Base-by-base conservation (phyloP, 2,113 vertebrate species). In the Cisticola juncidis region DNA sequence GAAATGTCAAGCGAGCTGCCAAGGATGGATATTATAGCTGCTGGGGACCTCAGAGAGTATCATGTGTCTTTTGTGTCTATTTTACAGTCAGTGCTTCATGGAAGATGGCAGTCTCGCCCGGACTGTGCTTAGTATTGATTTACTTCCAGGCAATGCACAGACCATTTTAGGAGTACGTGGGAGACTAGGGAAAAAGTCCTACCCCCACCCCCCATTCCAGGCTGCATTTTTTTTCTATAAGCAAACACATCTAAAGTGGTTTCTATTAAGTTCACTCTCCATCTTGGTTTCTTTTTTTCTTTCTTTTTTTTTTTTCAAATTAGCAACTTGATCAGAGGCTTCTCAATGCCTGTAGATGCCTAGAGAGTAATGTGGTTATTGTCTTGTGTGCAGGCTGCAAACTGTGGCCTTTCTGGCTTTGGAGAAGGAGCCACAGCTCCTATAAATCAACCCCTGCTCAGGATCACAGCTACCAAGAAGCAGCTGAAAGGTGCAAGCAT, bases 1-100 rank as follows among this genome's bases (percentile, higher is more conserved):
- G 98, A 99, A 98, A 98, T 99, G 99, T 99, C 98, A 99, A 98
- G 98, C 98, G 98, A 99, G 98, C 98, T 98, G 96, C 98, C 98
- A 98, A 98, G 98, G 98, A 98, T 98, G 98, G 98, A 98, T 98
- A 98, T 99, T 98, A 98, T 97, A 98, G 98, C 98, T 98, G 98
- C 98, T 97, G 96, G 98, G 98, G 97, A 98, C 98, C 98, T 98
- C 71, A 87, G 98, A 98, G 98, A 98, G 96, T 96, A 98, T 98
- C 96, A 74, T 96, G 97, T 98, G 97, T 98, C 98, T 98, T 97
- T 97, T 97, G 97, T 98, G 97, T 98, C 98, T 98, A 81, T 98
- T 99, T 98, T 98, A 97, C 96, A 98, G 98, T 97, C 91, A 68
- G 96, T 97, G 95, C 97, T 98, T 98, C 97, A 95, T 98, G 96